phyloP scores from a whole-genome alignment of 2,113 vertebrate genomes.

The Sisor rabdophorus region DNA sequence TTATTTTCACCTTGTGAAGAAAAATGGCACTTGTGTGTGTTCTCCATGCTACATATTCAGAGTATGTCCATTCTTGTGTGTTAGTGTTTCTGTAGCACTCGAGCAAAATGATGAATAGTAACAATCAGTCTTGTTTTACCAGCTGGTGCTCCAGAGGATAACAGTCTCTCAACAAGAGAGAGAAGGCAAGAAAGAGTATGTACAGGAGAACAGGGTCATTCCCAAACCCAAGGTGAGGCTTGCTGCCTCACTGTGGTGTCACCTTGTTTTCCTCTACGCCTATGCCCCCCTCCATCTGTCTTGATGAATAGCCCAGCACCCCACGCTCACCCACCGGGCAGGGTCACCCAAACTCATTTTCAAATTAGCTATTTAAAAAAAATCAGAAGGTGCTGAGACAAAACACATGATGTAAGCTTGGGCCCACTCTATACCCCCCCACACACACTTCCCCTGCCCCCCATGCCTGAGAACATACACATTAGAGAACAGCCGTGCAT shows the following conservation, averaged over 20 bases:
- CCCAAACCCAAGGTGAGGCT: constrained; percentile 64
- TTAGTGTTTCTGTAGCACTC: constrained; percentile 56
- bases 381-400: constrained; percentile 48
- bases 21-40: constrained; percentile 12
- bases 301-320: constrained; percentile 53
- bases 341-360: constrained; percentile 45
- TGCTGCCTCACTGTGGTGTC: constrained; percentile 59
- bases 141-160: constrained; percentile 68
- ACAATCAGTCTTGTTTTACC: constrained; percentile 72
- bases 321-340: constrained; percentile 37
- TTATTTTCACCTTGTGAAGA: constrained; percentile 1
- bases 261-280: constrained; percentile 63
- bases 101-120: constrained; percentile 65
- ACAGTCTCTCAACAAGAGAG: constrained; percentile 52
- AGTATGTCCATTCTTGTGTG: constrained; percentile 40
- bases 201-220: constrained; percentile 40
- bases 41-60: constrained; percentile 15
- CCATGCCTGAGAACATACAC: constrained; percentile 53
- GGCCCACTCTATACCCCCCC: neutral
- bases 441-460: constrained; percentile 19
- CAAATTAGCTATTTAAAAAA: constrained; percentile 50
- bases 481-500: constrained; percentile 61
- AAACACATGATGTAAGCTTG: constrained; percentile 44
- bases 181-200: constrained; percentile 31
- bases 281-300: constrained; percentile 45